Evolutionary conservation across 2,888 invertebrate species (phyloP).

Genomic region (Ametastegia equiseti): DNA sequence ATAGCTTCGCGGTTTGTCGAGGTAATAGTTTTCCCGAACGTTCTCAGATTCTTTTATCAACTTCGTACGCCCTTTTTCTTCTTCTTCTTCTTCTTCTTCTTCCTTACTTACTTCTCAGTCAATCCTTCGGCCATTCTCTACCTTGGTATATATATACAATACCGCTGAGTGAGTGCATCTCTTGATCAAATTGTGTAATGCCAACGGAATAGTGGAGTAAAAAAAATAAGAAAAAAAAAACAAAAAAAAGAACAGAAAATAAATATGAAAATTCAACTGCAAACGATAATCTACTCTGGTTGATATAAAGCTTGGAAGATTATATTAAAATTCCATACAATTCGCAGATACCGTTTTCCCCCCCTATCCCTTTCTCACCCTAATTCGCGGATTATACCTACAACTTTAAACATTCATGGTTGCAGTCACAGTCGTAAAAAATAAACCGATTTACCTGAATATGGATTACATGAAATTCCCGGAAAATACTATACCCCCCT

Average conservation of each 20-base stretch:
- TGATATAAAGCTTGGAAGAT: neutral
- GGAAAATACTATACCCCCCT: neutral
- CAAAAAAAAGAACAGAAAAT: too few relatives aligned
- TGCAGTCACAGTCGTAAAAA: constrained; percentile 12
- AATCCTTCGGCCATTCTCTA: neutral
- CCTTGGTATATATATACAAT: neutral
- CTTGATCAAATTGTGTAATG: neutral
- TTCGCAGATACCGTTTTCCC: too few relatives aligned
- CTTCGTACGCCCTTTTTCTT: neutral
- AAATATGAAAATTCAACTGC: too few relatives aligned
- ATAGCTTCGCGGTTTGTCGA: constrained; percentile 40
- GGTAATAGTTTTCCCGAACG: constrained; percentile 44
- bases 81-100: neutral
- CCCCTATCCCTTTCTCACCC: neutral
- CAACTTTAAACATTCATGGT: neutral
- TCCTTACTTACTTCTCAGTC: too few relatives aligned
- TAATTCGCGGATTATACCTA: constrained; percentile 9
- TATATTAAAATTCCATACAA: neutral
- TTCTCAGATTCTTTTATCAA: constrained; percentile 43
- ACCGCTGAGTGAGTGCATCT: neutral
- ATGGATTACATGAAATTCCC: constrained; percentile 7
- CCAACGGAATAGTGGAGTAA: too few relatives aligned
- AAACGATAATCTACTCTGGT: neutral
- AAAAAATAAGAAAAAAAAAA: too few relatives aligned
- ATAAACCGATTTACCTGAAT: constrained; percentile 9